Percentiles rank a stretch among this genome's conserved stretches.
phyloP scores from a whole-genome alignment of 2,113 vertebrate genomes.

The Pituophis catenifer region DNA sequence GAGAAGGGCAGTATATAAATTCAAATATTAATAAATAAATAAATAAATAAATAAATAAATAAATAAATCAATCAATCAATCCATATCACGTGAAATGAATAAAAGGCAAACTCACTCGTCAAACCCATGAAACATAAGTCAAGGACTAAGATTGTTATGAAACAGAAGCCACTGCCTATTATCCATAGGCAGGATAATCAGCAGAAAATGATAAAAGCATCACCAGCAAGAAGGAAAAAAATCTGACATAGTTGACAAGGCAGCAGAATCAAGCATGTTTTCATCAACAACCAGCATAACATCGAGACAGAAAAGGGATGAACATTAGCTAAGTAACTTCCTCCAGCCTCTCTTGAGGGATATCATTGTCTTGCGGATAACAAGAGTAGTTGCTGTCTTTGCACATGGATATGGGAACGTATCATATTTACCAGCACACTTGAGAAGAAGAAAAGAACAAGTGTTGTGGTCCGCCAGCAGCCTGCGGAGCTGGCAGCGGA shows the following conservation, averaged over 20 bases:
- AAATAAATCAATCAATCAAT: too few relatives aligned
- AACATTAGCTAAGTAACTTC: conserved; percentile 15
- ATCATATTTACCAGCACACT: not conserved
- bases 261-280: conserved; percentile 38
- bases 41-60: too few relatives aligned
- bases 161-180: conserved; percentile 20
- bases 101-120: not conserved
- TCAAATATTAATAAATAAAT: too few relatives aligned
- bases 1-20: too few relatives aligned
- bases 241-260: conserved; percentile 31
- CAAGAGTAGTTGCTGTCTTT: not conserved
- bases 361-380: conserved; percentile 35
- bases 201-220: conserved; percentile 43
- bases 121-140: not conserved
- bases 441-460: not conserved
- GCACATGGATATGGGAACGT: conserved; percentile 9
- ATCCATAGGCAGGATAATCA: conserved; percentile 40
- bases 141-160: conserved; percentile 32
- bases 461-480: too few relatives aligned
- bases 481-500: too few relatives aligned
- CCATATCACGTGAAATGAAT: not conserved
- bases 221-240: conserved; percentile 28
- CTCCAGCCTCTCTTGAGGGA: conserved; percentile 33
- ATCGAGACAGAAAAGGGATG: conserved; percentile 35
- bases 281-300: conserved; percentile 5